These are phyloP conservation scores for Criorhina ranunculi DNA, from an alignment of 2,888 invertebrate species.

Conservation along the genomic window DNA sequence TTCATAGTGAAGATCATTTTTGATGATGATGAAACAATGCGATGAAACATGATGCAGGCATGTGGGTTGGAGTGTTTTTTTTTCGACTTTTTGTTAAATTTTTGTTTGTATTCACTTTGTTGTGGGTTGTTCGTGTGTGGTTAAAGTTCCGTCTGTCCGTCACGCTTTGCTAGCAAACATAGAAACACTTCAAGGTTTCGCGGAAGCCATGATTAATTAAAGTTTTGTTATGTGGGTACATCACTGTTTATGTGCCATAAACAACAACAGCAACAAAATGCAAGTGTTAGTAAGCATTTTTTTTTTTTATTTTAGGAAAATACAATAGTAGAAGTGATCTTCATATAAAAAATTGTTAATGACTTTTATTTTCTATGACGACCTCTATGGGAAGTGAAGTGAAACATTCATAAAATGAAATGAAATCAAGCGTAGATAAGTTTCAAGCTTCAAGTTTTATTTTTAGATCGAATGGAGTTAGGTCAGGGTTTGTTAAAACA, in stretches of 20 bases:
- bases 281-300: slow-evolving; percentile 29
- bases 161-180: slow-evolving; percentile 58
- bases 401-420: slow-evolving; percentile 19
- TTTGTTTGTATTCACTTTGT: slow-evolving; percentile 18
- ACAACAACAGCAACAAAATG: neutral
- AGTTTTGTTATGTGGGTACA: slow-evolving; percentile 49
- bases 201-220: slow-evolving; percentile 70
- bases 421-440: too few relatives aligned
- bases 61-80: slow-evolving; percentile 41
- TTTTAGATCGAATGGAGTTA: too few relatives aligned
- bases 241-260: neutral
- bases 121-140: slow-evolving; percentile 59
- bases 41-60: slow-evolving; percentile 59
- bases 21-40: slow-evolving; percentile 54
- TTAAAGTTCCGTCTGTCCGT: slow-evolving; percentile 67
- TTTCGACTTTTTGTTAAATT: neutral
- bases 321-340: slow-evolving; percentile 4
- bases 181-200: slow-evolving; percentile 63
- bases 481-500: too few relatives aligned
- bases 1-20: too few relatives aligned
- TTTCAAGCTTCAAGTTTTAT: too few relatives aligned
- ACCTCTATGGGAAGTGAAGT: slow-evolving; percentile 19
- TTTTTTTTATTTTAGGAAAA: neutral
- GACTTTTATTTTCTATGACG: slow-evolving; percentile 12
- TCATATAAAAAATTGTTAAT: neutral